Conservation (phyloP, 2,797 vertebrate genomes). For the Hozukius guyotensis region DNA sequence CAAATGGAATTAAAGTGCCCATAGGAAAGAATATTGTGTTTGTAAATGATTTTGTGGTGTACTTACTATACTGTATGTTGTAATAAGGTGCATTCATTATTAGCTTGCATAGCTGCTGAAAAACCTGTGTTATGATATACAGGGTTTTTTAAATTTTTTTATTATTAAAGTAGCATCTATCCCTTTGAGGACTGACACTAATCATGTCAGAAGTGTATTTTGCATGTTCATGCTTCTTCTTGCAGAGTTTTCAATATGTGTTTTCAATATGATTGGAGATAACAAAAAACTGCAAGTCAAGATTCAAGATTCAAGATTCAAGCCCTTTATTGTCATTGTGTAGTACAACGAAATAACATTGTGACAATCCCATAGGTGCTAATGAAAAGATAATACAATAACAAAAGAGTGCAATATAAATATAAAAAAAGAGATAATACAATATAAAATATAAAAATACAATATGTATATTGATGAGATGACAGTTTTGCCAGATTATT, state of each 20-base stretch:
- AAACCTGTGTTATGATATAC: not conserved
- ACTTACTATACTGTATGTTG: not conserved
- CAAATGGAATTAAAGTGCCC: slow-evolving; percentile 92
- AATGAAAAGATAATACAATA: no score
- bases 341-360: no score
- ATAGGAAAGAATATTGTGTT: slow-evolving; percentile 49
- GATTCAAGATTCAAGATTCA: no score
- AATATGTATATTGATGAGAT: no score
- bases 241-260: not conserved
- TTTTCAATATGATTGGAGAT: not conserved
- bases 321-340: no score
- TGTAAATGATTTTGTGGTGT: not conserved
- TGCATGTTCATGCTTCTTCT: not conserved
- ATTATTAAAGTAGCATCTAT: not conserved
- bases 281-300: not conserved
- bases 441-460: no score
- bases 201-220: not conserved
- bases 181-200: not conserved
- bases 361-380: no score
- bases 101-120: not conserved
- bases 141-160: not conserved
- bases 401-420: no score
- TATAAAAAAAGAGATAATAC: no score
- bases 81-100: not conserved
- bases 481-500: no score